These are phyloP conservation scores for Oxystoma pomonae DNA, from an alignment of 2,888 invertebrate genomes.

Conservation along the genomic window DNA sequence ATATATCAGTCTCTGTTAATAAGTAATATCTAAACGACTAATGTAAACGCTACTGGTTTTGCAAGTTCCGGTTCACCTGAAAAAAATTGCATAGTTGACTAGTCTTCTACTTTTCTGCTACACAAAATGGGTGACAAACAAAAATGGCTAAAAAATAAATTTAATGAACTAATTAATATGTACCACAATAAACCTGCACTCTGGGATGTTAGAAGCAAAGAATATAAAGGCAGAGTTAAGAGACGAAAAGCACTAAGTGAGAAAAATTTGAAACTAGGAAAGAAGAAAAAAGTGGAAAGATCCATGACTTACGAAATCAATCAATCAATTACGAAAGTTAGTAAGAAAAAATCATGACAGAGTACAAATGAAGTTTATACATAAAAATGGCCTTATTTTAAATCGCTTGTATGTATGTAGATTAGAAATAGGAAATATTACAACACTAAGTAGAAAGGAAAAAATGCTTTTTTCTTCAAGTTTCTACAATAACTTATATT, in stretches of 20 bases:
- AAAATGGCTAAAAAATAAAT: conserved; percentile 17
- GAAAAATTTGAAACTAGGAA: conserved; percentile 12
- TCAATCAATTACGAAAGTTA: conserved; percentile 17
- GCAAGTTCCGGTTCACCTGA: background rate
- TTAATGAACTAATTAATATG: conserved; percentile 17
- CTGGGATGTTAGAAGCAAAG: conserved; percentile 32
- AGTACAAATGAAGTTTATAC: conserved; percentile 6
- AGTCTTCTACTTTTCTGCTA: no score
- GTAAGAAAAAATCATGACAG: conserved; percentile 12
- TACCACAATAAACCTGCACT: conserved; percentile 22
- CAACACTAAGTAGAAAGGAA: no score
- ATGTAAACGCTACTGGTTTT: no score
- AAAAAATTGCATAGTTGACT: background rate
- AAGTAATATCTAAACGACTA: background rate
- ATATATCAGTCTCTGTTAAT: background rate
- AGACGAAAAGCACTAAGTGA: background rate
- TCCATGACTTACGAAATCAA: conserved; percentile 18
- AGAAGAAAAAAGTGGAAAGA: conserved; percentile 15
- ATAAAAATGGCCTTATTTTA: background rate
- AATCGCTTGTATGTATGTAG: background rate
- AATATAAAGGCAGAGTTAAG: conserved; percentile 26
- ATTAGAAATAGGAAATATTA: no score
- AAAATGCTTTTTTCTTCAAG: no score
- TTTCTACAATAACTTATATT: no score
- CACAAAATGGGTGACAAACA: conserved; percentile 1